Percentiles rank a stretch among this genome's conserved stretches.
These are phyloP conservation scores for Dicaeum eximium DNA, from an alignment of 2,113 vertebrate genomes.

Conservation along the genomic window DNA sequence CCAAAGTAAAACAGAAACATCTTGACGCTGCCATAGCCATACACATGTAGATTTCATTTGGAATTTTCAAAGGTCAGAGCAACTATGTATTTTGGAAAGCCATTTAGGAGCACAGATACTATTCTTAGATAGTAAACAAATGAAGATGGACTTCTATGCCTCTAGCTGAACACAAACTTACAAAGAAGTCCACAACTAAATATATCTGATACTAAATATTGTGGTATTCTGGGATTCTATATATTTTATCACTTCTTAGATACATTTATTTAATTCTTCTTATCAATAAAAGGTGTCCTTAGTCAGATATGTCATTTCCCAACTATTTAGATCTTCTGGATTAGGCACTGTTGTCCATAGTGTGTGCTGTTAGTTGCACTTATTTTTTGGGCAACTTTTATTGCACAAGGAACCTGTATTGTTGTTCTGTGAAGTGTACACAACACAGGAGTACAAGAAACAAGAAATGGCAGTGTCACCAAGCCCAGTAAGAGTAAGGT, in stretches of 20 bases:
- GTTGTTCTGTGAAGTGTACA: background rate
- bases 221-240: background rate
- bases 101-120: background rate
- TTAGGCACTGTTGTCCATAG: background rate
- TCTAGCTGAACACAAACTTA: background rate
- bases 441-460: background rate
- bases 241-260: background rate
- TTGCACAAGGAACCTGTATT: background rate
- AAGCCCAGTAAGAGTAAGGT: background rate
- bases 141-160: background rate
- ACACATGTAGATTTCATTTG: background rate
- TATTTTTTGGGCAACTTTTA: background rate
- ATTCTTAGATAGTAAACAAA: background rate
- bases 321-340: background rate
- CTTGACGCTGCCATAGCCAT: background rate
- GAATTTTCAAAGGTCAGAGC: slow-evolving; percentile 18
- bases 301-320: background rate
- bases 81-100: background rate
- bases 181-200: background rate
- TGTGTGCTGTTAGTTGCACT: background rate
- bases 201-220: background rate
- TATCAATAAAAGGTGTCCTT: background rate
- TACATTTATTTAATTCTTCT: background rate
- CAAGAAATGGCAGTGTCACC: background rate
- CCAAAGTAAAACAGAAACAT: background rate